Evolutionary conservation across 37 sponge, comb jelly and placozoan species (phyloP).

Genomic region (Chondrilla cf. caribensis): DNA sequence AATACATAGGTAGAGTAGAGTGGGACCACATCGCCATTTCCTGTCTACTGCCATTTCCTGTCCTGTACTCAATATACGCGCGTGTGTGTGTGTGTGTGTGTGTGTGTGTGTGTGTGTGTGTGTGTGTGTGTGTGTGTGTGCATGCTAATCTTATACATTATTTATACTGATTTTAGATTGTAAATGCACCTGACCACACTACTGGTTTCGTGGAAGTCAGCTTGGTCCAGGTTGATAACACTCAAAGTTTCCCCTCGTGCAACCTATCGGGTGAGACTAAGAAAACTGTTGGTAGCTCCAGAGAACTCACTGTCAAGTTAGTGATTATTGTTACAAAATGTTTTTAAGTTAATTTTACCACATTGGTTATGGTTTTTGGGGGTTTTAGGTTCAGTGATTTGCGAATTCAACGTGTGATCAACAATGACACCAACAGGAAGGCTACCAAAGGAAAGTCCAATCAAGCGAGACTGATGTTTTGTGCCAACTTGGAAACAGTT

Average conservation of each 20-base stretch:
- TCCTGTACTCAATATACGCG: no score
- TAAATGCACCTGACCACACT: constrained; percentile 22
- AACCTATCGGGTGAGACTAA: constrained; percentile 35
- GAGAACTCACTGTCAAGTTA: constrained; percentile 49
- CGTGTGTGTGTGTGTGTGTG: no score
- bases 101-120: no score
- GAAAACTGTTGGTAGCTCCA: constrained; percentile 33
- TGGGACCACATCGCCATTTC: no score
- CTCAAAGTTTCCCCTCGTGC: constrained; percentile 30
- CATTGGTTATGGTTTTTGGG: no score
- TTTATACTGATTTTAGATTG: no score
- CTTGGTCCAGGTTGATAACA: constrained; percentile 56
- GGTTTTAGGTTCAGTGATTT: constrained; percentile 76
- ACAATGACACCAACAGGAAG: neutral
- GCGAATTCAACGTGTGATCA: constrained; percentile 61
- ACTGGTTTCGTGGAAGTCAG: constrained; percentile 41
- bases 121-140: no score
- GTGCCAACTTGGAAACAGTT: constrained; percentile 36
- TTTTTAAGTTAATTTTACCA: no score
- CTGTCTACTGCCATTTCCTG: no score
- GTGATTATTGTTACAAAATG: neutral
- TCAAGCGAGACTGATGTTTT: constrained; percentile 52
- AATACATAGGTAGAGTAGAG: no score
- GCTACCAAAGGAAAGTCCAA: constrained; percentile 32
- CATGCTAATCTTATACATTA: no score